Percentiles rank a stretch among this genome's conserved stretches.
phyloP scores from a whole-genome alignment of 2,797 vertebrate species.

The Myoxocephalus aenaeus region DNA sequence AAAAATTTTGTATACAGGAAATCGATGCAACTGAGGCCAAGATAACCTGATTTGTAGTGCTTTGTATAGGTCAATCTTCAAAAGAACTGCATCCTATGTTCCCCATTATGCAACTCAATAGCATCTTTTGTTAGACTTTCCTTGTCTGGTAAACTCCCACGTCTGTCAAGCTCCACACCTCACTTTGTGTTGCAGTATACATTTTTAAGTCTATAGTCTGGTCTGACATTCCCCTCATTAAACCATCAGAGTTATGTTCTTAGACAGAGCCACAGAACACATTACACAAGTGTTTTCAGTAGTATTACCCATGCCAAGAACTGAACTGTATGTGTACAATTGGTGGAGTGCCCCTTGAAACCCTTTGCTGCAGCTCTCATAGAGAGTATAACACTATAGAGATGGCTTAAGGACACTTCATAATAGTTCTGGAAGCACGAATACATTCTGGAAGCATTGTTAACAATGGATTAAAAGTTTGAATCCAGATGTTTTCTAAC shows the following conservation, averaged over 20 bases:
- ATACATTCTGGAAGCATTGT: not conserved
- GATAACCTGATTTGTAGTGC: not conserved
- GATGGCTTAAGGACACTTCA: not conserved
- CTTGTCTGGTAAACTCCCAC: not conserved
- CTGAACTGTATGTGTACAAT: not conserved
- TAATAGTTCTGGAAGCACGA: not conserved
- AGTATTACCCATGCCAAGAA: not conserved
- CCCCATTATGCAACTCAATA: not conserved
- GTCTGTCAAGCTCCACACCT: not conserved
- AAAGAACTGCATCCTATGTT: conserved; percentile 3
- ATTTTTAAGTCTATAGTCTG: not conserved
- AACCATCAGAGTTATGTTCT: not conserved
- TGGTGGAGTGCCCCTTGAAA: not conserved
- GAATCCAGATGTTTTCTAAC: conserved; percentile 36
- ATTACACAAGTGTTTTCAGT: not conserved
- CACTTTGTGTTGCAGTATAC: not conserved
- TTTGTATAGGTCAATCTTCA: not conserved
- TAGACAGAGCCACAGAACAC: not conserved
- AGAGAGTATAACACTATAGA: not conserved
- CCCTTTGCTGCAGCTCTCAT: not conserved
- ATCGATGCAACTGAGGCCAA: not conserved
- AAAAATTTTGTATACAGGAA: not conserved
- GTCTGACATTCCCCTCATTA: not conserved
- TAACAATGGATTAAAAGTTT: conserved; percentile 17
- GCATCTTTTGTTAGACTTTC: not conserved